These are phyloP conservation scores for Geopemphigus sp. DNA, from an alignment of 1,140 invertebrate genomes.

Conservation along the genomic window DNA sequence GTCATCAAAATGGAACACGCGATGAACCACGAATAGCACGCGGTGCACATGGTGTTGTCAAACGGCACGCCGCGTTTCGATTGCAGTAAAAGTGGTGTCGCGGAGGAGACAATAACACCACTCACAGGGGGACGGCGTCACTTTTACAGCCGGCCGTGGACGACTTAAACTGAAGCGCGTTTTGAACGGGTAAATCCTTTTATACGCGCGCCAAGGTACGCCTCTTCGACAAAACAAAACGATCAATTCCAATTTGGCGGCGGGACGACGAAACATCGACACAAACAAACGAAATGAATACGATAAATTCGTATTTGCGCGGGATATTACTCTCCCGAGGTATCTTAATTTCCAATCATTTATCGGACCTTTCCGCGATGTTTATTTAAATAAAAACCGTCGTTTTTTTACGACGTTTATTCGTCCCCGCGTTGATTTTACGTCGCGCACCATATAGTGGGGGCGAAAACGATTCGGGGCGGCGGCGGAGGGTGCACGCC, in stretches of 20 bases:
- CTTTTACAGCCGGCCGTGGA: background rate
- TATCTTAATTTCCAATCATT: constrained; percentile 25
- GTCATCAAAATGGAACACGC: constrained; percentile 13
- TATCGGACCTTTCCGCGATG: background rate
- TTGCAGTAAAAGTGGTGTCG: no score
- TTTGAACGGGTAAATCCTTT: constrained; percentile 10
- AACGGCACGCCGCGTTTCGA: no score
- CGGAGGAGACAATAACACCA: no score
- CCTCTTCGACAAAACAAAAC: constrained; percentile 19
- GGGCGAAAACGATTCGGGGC: no score
- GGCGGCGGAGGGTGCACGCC: no score
- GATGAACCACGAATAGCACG: background rate
- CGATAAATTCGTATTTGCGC: constrained; percentile 39
- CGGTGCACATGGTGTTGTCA: constrained; percentile 27
- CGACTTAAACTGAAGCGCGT: constrained; percentile 38
- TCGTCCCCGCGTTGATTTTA: background rate
- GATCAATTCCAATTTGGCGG: constrained; percentile 42
- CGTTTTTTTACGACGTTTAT: background rate
- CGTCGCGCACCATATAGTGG: background rate
- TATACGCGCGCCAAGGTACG: background rate
- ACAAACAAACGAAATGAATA: background rate
- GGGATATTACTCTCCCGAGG: constrained; percentile 5
- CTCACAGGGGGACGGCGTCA: no score
- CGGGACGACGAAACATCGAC: constrained; percentile 9
- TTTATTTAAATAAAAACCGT: background rate